These are phyloP conservation scores for Rousettus leschenaultii DNA, from an alignment of 2,113 vertebrate genomes.

Conservation along the genomic window DNA sequence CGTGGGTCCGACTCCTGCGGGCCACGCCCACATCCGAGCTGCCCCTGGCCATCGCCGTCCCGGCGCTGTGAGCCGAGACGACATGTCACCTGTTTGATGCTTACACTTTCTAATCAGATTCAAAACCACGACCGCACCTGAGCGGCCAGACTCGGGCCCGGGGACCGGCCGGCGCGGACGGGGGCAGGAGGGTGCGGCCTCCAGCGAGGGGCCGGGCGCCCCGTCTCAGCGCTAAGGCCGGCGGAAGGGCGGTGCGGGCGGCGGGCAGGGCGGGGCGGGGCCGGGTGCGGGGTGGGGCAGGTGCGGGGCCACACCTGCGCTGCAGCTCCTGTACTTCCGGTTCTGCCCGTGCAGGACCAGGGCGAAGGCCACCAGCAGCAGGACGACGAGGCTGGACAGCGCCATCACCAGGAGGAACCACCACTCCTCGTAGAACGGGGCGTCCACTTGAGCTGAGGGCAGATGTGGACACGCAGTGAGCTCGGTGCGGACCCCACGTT, in stretches of 20 bases:
- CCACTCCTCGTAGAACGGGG: conserved; percentile 97
- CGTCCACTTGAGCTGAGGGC: conserved; percentile 87
- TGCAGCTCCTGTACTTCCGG: conserved; percentile 90
- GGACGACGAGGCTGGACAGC: conserved; percentile 91
- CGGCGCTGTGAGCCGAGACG: accelerated
- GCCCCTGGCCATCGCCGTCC: too few relatives aligned
- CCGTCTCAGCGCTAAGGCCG: too few relatives aligned
- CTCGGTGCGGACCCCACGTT: too few relatives aligned
- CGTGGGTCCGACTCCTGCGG: accelerated
- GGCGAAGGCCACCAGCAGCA: conserved; percentile 90
- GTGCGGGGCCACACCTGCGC: conserved; percentile 82
- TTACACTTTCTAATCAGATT: accelerated
- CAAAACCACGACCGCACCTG: accelerated
- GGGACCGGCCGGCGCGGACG: accelerated
- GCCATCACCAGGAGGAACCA: conserved; percentile 97
- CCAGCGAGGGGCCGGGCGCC: too few relatives aligned
- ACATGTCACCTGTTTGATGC: neutral
- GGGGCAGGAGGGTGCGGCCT: too few relatives aligned
- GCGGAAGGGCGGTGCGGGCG: accelerated
- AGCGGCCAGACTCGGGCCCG: neutral
- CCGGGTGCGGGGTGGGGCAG: too few relatives aligned
- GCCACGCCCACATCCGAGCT: neutral
- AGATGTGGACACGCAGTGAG: neutral
- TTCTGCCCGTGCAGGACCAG: conserved; percentile 92
- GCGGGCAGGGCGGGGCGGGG: too few relatives aligned